A percentile compares a stretch with the other conserved stretches of the same genome.
Evolutionary conservation across 2,797 vertebrate genomes (phyloP).

Genomic region (Heteromormyrus szaboi): DNA sequence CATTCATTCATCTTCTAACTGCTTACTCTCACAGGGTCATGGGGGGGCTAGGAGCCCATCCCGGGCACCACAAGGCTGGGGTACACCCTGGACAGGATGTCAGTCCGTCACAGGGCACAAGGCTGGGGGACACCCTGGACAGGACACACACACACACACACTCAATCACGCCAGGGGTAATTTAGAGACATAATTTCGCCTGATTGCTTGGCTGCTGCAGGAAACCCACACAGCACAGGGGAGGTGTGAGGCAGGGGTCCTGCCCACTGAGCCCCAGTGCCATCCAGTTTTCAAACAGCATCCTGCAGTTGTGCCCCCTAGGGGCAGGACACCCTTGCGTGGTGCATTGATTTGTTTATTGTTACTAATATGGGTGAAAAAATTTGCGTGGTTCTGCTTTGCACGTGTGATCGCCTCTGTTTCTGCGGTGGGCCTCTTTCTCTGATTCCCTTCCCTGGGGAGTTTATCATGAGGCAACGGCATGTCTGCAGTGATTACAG

Average conservation of each 20-base stretch:
- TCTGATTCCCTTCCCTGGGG: not conserved
- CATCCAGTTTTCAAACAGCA: not conserved
- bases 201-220: not conserved
- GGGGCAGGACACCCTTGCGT: not conserved
- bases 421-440: not conserved
- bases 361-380: not conserved
- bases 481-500: not conserved
- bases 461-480: not conserved
- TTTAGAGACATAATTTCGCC: not conserved
- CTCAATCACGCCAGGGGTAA: not conserved
- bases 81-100: too few relatives aligned
- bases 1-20: not conserved
- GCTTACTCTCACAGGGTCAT: not conserved
- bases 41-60: not conserved
- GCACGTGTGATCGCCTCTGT: not conserved
- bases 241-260: not conserved
- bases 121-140: too few relatives aligned
- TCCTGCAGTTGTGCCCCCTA: not conserved
- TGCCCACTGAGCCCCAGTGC: not conserved
- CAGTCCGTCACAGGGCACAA: too few relatives aligned
- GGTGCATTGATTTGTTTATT: not conserved
- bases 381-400: not conserved
- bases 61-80: not conserved
- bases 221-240: not conserved
- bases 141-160: not conserved